These are phyloP conservation scores for Itoplectis maculator DNA, from an alignment of 2,888 invertebrate genomes.

Conservation along the genomic window DNA sequence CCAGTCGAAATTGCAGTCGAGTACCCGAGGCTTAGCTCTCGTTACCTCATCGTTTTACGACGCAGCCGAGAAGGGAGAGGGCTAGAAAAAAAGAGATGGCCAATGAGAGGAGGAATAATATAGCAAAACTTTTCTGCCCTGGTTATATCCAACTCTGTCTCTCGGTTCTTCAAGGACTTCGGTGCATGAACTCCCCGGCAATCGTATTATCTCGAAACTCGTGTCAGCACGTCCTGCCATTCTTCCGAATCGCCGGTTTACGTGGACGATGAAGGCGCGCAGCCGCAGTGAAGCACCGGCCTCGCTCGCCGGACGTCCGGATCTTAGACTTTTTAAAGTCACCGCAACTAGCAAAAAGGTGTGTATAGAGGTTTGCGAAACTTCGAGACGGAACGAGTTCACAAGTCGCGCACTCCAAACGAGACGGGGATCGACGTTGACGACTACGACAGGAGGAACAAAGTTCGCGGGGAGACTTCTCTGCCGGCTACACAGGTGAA, in stretches of 20 bases:
- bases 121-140: slow-evolving; percentile 34
- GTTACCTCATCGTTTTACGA: slow-evolving; percentile 48
- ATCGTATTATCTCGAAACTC: slow-evolving; percentile 53
- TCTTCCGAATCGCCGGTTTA: slow-evolving; percentile 41
- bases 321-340: slow-evolving; percentile 43
- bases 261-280: slow-evolving; percentile 9
- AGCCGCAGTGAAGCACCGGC: background rate
- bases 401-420: slow-evolving; percentile 30
- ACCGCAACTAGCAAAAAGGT: slow-evolving; percentile 3
- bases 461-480: slow-evolving; percentile 42
- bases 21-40: slow-evolving; percentile 12
- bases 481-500: slow-evolving; percentile 28
- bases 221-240: slow-evolving; percentile 40
- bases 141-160: slow-evolving; percentile 20
- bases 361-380: slow-evolving; percentile 5
- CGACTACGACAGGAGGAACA: slow-evolving; percentile 21
- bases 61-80: background rate
- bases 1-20: slow-evolving; percentile 1
- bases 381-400: slow-evolving; percentile 24
- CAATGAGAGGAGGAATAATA: slow-evolving; percentile 16
- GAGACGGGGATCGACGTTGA: slow-evolving; percentile 37
- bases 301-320: slow-evolving; percentile 14
- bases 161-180: slow-evolving; percentile 34
- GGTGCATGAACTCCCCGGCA: slow-evolving; percentile 32
- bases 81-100: background rate